Conservation (phyloP, 2,113 vertebrate genomes). For the Anser brachyrhynchus region DNA sequence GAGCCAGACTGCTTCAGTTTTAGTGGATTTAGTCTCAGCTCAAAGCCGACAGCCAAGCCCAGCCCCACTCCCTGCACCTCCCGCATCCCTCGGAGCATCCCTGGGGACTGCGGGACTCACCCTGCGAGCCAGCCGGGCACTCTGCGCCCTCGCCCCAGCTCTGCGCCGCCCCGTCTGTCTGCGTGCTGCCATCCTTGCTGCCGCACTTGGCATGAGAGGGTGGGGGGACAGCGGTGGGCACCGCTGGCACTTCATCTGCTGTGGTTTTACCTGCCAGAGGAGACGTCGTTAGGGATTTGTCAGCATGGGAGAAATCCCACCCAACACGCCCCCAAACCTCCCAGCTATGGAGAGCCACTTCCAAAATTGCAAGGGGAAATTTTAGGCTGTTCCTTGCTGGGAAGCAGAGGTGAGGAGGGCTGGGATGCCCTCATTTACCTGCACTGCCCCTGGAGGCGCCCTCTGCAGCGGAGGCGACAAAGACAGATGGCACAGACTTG, state of each 20-base stretch:
- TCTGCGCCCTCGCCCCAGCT: constrained; percentile 27
- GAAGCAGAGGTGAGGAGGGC: rapidly evolving
- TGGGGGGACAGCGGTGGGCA: not conserved
- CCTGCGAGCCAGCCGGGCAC: constrained; percentile 13
- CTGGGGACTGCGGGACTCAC: constrained; percentile 44
- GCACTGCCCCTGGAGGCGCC: constrained; percentile 17
- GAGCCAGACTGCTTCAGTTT: not conserved
- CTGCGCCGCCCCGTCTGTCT: constrained; percentile 74
- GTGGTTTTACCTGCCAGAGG: constrained; percentile 76
- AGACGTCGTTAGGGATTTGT: not conserved
- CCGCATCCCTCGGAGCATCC: not conserved
- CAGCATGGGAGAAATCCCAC: not conserved
- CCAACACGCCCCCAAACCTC: not conserved
- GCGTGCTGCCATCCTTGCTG: constrained; percentile 88
- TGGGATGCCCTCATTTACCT: constrained; percentile 51
- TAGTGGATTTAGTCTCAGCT: not conserved
- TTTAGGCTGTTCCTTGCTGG: rapidly evolving
- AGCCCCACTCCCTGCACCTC: not conserved
- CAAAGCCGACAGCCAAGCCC: not conserved
- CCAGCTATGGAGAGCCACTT: not conserved
- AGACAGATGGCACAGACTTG: constrained; percentile 91
- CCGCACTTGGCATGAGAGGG: constrained; percentile 69
- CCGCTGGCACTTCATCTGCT: constrained; percentile 76
- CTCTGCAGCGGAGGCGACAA: not conserved
- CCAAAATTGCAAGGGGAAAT: not conserved